phyloP scores from a whole-genome alignment of 2,888 invertebrate species.

The Drosophila mercatorum region DNA sequence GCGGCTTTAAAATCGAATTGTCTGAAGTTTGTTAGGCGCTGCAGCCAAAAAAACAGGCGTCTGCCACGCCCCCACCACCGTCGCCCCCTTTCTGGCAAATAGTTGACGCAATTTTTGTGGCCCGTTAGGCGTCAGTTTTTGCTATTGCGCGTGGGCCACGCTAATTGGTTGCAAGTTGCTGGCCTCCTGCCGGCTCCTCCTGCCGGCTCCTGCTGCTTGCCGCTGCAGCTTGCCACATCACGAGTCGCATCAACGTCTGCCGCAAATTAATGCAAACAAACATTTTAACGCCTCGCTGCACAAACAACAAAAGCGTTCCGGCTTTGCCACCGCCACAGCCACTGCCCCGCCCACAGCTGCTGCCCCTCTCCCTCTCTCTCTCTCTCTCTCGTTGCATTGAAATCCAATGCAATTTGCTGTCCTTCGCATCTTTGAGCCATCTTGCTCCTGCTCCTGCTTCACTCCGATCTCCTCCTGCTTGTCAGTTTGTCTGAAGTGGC shows the following conservation, averaged over 20 bases:
- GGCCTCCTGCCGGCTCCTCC: slow-evolving; percentile 3
- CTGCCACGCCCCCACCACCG: slow-evolving; percentile 11
- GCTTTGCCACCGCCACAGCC: slow-evolving; percentile 26
- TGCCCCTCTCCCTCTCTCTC: background rate
- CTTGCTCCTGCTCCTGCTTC: background rate
- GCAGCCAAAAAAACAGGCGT: slow-evolving; percentile 31
- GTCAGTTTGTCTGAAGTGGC: slow-evolving; percentile 76
- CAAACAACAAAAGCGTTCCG: slow-evolving; percentile 49
- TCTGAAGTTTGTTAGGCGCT: slow-evolving; percentile 1
- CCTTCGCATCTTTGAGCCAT: slow-evolving; percentile 26
- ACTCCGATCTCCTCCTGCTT: slow-evolving; percentile 29
- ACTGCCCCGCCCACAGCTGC: slow-evolving; percentile 14
- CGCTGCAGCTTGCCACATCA: slow-evolving; percentile 14
- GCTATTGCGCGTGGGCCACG: slow-evolving; percentile 21
- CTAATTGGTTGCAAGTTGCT: slow-evolving; percentile 60
- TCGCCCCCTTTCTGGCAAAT: background rate
- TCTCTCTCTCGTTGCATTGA: slow-evolving; percentile 6
- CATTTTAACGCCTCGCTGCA: slow-evolving; percentile 74
- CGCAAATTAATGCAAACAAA: slow-evolving; percentile 80
- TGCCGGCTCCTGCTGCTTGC: slow-evolving; percentile 1
- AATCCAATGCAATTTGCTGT: slow-evolving; percentile 65
- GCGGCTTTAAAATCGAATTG: slow-evolving; percentile 43
- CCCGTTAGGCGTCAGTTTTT: slow-evolving; percentile 24
- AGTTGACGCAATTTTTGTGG: slow-evolving; percentile 37
- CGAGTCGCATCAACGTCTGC: slow-evolving; percentile 60